phyloP scores from a whole-genome alignment of 2,888 invertebrate species.

The Serripes groenlandicus region DNA sequence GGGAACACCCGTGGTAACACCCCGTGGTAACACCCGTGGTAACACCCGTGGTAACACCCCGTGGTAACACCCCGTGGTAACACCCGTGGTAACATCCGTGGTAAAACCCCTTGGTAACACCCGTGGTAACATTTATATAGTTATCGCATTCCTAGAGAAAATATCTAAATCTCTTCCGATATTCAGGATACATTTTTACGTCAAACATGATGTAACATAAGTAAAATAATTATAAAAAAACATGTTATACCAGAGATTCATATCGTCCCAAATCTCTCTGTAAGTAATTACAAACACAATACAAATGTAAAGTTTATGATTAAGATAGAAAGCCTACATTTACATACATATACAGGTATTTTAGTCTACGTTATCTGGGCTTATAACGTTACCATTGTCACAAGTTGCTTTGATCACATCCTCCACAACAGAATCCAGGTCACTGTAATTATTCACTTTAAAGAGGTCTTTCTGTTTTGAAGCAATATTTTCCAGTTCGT shows the following conservation, averaged over 20 bases:
- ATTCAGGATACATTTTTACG: neutral
- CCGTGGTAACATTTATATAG: neutral
- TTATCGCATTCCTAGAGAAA: neutral
- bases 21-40: neutral
- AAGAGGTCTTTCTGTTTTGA: slow-evolving; percentile 74
- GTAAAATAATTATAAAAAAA: neutral
- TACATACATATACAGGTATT: too few relatives aligned
- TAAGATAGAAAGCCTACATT: too few relatives aligned
- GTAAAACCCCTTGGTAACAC: too few relatives aligned
- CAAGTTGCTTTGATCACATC: slow-evolving; percentile 75
- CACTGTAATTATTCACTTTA: slow-evolving; percentile 73
- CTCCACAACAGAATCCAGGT: slow-evolving; percentile 69
- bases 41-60: too few relatives aligned
- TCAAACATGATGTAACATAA: neutral
- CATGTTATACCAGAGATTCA: too few relatives aligned
- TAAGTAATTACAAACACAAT: too few relatives aligned
- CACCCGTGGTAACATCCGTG: neutral
- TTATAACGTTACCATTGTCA: slow-evolving; percentile 35
- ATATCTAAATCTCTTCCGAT: neutral
- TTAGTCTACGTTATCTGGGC: neutral
- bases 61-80: neutral
- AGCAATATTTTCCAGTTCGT: slow-evolving; percentile 75
- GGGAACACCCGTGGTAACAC: neutral
- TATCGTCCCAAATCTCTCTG: too few relatives aligned
- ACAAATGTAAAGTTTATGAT: too few relatives aligned